Evolutionary conservation across 2,113 vertebrate species (phyloP), one percentile per base, ranked within the genome.

Genomic region (Melanostigma gelatinosum): DNA sequence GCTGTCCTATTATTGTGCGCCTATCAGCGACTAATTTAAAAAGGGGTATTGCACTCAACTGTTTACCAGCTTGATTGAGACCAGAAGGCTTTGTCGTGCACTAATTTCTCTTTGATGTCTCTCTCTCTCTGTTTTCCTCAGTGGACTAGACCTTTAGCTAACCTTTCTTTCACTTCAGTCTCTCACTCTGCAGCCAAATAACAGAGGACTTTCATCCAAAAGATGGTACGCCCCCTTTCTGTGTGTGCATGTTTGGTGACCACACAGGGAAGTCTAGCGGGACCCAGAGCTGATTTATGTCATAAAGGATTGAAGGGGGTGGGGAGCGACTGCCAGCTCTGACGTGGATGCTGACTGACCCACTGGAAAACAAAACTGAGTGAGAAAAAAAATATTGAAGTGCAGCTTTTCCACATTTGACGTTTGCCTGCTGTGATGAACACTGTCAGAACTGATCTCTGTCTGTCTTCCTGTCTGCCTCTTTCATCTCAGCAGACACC

Each of bases 21-120:
- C 87, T 89, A 92, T 92, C 92, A 92, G 91, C 74, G 76, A 82
- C 79, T 91, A 72, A 93, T 95, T 92, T 90, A 84, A 91, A 91
- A 88, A 79, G 68, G 86, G 86, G 86, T 89, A 78, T 89, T 82
- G 88, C 88, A 85, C 88, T 78, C 77, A 72, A 62, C 80, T 87
- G 88, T 92, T 93, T 93, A 93, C 88, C 50, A 80, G 72, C 81
- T 76, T 88, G 91, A 92, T 91, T 87, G 87, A 90, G 76, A 90
- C 74, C 79, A 87, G 84, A 82, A 91, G 79, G 71, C 77, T 87
- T 89, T 81, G 76, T 81, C 84, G 80, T 63, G 46, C 73, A 64
- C 85, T 91, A 80, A 85, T 87, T 82, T 85, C 64, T 86, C 80
- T 85, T 57, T 86, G 70, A 85, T 87, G 82, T 79, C 70, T 80